Evolutionary conservation across 2,888 invertebrate genomes (phyloP).

Genomic region (Limnephilus rhombicus): DNA sequence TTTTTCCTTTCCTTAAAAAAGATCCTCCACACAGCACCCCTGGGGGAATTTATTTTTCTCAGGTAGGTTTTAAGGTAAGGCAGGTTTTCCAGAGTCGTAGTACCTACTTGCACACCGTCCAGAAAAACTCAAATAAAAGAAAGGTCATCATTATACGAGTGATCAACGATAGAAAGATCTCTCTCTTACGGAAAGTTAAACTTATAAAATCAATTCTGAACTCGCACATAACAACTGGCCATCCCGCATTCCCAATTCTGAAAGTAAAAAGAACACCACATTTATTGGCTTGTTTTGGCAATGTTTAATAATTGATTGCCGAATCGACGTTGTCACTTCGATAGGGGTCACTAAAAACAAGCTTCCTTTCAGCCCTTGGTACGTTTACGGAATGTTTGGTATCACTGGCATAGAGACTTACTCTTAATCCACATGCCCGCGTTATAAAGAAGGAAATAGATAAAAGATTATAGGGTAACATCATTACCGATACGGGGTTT

Average conservation of each 20-base stretch:
- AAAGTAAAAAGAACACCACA: background rate
- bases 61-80: no score
- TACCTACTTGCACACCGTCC: no score
- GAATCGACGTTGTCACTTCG: background rate
- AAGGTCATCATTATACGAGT: no score
- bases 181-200: no score
- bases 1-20: no score
- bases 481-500: conserved; percentile 14
- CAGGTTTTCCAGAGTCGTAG: no score
- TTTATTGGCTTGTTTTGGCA: background rate
- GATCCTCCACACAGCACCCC: no score
- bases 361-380: background rate
- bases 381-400: background rate
- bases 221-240: no score
- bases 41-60: no score
- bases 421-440: conserved; percentile 29
- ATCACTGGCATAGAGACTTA: background rate
- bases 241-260: background rate
- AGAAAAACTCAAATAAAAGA: no score
- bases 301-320: background rate
- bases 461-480: conserved; percentile 38
- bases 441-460: background rate
- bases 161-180: no score
- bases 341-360: background rate
- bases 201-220: no score